Evolutionary conservation across 2,797 vertebrate genomes (phyloP), one percentile per base, ranked within the genome.

Genomic region (Gymnodraco acuticeps): DNA sequence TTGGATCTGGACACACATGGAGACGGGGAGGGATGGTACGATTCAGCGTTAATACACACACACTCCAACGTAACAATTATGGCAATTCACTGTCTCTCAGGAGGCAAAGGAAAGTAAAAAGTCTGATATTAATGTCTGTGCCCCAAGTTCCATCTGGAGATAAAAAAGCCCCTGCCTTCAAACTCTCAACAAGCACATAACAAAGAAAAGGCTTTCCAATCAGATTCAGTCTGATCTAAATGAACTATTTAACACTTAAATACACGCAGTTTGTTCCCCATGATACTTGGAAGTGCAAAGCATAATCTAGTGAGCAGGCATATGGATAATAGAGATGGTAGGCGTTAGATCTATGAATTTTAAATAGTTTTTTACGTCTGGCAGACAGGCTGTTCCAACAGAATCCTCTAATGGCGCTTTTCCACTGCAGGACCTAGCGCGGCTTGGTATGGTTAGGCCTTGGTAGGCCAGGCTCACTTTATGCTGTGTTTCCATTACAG

Each of bases 1-100:
- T 81, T 91, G 95, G 85, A 95, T 89, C 97, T 99, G 89, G 13
- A 75, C 27, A 61, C 16, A 53, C 0, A 38, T 38, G 10, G 68
- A 62, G 64, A 65, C 41, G 61, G 20, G 1, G 48, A 88, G 33
- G 33, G 33, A 38, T 6, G 8, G 33, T 38, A 38, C 5, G 6
- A 38, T 38, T 38, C 33, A 38, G 33, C 33, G 33, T 7, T 38
- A 38, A 38, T 27, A 27, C 33, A 38, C 31, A 33, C 33, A 38
- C 33, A 23, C 23, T 38, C 33, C 33, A 38, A 9, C 7, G 8
- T 38, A 7, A 7, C 7, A 38, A 38, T 27, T 27, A 27, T 27
- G 27, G 27, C 33, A 33, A 8, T 50, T 16, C 46, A 58, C 19
- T 59, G 46, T 14, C 9, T 20, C 3, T 17, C 46, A 42, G 19